Base-by-base conservation (phyloP, 2,113 vertebrate species). In the Dolichallabes microphthalmus region DNA sequence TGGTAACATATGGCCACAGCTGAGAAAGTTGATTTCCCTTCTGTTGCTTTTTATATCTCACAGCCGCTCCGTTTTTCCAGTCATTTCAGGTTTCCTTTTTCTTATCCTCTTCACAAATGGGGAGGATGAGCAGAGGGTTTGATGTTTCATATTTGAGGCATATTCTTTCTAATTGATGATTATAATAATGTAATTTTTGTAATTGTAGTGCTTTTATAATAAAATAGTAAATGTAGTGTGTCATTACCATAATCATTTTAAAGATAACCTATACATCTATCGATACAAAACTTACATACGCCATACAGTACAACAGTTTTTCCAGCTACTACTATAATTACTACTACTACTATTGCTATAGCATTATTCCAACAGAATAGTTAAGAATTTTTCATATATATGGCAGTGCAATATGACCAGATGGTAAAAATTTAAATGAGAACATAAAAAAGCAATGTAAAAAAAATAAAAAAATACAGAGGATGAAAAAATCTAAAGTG, bases 1-100 rank as follows among this genome's bases (percentile, higher is more conserved):
- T 89, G 90, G 80, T 90, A 93, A 93, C 94, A 92, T 93, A 92
- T 93, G 92, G 92, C 91, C 63, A 85, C 87, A 88, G 92, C 92
- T 90, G 87, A 90, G 86, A 76, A 89, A 92, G 87, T 86, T 90
- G 88, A 92, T 91, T 93, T 90, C 82, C 90, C 92, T 90, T 93
- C 91, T 93, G 92, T 89, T 84, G 82, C 85, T 82, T 89, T 90
- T 90, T 88, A 91, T 89, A 86, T 87, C 82, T 63, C 82, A n/a
- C 27, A 63, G 20, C 73, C 68, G 75, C 61, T 78, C 57, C 13
- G 10, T 81, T 82, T 66, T 58, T 53, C 30, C 57, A 55, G 19
- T 30, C 83, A 80, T 82, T 85, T 82, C 66, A 82, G 73, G 53
- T 64, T 57, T 82, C 52, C 61, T 20, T 45, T 82, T 81, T 55